A percentile compares a stretch with the other conserved stretches of the same genome.
Evolutionary conservation across 2,113 vertebrate genomes (phyloP).

Genomic region (Chloroceryle aenea): DNA sequence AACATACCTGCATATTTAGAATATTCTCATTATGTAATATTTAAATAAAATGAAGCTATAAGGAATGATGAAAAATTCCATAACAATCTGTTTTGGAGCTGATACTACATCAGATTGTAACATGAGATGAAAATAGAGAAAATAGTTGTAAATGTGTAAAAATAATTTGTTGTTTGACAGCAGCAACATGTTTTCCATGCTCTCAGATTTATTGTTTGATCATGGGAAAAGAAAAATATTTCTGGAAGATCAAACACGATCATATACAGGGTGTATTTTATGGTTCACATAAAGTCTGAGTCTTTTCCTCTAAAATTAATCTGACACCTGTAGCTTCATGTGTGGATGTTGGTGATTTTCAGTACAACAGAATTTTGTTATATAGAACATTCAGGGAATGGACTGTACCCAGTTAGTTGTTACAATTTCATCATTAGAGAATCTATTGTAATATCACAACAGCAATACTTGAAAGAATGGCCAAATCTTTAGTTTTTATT

Average conservation of each 20-base stretch:
- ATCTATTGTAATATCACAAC: background rate
- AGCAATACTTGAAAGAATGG: background rate
- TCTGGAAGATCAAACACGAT: background rate
- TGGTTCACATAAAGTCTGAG: background rate
- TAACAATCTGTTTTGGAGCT: background rate
- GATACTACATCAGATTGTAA: background rate
- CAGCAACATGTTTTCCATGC: background rate
- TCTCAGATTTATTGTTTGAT: background rate
- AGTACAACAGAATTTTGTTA: background rate
- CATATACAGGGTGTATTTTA: background rate
- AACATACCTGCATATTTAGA: background rate
- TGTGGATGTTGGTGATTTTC: background rate
- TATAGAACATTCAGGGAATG: background rate
- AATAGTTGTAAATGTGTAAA: background rate
- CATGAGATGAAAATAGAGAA: background rate
- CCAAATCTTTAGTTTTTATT: background rate
- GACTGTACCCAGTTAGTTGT: background rate
- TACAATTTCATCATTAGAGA: background rate
- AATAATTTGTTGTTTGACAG: background rate
- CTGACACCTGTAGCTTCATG: background rate
- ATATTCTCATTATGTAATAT: background rate
- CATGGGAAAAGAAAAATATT: background rate
- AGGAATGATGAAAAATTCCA: background rate
- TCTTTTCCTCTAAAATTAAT: background rate
- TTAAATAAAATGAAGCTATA: background rate